Percentiles rank a stretch among this genome's conserved stretches.
Evolutionary conservation across 2,113 vertebrate genomes (phyloP).

Genomic region (Menura novaehollandiae): DNA sequence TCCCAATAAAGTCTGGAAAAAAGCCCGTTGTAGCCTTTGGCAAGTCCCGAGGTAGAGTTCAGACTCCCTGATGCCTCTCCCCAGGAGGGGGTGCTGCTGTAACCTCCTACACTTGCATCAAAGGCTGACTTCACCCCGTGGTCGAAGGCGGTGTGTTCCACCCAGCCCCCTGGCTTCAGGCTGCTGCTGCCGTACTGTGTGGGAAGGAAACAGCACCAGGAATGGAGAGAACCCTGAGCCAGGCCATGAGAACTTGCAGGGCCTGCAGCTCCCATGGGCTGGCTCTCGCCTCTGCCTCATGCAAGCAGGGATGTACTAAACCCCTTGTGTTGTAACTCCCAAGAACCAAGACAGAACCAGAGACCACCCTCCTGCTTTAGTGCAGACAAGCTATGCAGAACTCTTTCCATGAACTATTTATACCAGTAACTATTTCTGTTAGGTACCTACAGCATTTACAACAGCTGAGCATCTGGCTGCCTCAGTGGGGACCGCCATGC

Average conservation of each 20-base stretch:
- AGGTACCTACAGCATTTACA: background rate
- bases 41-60: background rate
- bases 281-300: accelerated
- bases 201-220: background rate
- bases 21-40: background rate
- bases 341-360: background rate
- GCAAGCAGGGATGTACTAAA: background rate
- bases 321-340: accelerated
- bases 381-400: background rate
- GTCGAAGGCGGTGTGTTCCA: accelerated
- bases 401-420: background rate
- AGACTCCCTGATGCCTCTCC: too few species aligned
- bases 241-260: background rate
- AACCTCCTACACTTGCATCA: accelerated
- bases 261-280: background rate
- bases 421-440: background rate
- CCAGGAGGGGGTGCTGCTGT: background rate
- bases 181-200: accelerated
- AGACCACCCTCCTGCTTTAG: background rate
- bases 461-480: background rate
- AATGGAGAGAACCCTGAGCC: background rate
- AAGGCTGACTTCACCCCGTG: background rate
- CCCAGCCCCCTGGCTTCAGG: accelerated
- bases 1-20: background rate
- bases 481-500: accelerated